Conservation (phyloP, 2,888 invertebrate species). For the Polydrusus pterygomalis region DNA sequence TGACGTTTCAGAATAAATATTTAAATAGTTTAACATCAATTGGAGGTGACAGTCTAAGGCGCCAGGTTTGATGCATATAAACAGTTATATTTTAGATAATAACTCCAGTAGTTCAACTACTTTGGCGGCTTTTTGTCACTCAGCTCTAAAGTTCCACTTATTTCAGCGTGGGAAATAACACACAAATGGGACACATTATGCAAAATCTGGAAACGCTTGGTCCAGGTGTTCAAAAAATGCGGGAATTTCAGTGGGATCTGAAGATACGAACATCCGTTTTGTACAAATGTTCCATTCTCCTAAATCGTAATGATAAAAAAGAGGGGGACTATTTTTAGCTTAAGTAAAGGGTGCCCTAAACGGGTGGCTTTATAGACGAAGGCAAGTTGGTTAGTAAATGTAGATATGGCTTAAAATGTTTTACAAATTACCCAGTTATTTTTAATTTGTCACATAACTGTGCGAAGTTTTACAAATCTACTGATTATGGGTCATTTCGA, state of each 20-base stretch:
- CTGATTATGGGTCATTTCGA: conserved; percentile 12
- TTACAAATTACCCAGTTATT: conserved; percentile 17
- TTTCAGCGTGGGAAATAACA: conserved; percentile 41
- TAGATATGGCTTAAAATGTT: neutral
- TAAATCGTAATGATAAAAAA: conserved; percentile 1
- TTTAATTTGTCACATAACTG: conserved; percentile 30
- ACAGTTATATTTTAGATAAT: conserved; percentile 29
- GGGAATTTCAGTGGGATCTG: conserved; percentile 29
- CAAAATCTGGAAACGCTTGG: conserved; percentile 35
- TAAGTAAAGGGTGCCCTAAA: conserved; percentile 17
- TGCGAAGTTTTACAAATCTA: neutral
- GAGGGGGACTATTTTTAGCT: conserved; percentile 43
- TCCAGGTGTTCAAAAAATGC: conserved; percentile 41
- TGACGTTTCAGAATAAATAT: conserved; percentile 43
- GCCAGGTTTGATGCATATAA: conserved; percentile 31
- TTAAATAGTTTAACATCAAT: conserved; percentile 31
- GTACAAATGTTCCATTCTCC: conserved; percentile 32
- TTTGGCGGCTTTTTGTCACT: conserved; percentile 38
- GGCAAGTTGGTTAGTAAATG: too few species aligned
- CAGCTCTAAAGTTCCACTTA: conserved; percentile 1
- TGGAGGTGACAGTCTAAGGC: conserved; percentile 12
- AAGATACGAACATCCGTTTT: conserved; percentile 37
- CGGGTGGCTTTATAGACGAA: too few species aligned
- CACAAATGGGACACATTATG: neutral
- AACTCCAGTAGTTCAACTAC: conserved; percentile 11